Evolutionary conservation across 1,140 invertebrate species (phyloP).

Genomic region (Bradynema listronoti): DNA sequence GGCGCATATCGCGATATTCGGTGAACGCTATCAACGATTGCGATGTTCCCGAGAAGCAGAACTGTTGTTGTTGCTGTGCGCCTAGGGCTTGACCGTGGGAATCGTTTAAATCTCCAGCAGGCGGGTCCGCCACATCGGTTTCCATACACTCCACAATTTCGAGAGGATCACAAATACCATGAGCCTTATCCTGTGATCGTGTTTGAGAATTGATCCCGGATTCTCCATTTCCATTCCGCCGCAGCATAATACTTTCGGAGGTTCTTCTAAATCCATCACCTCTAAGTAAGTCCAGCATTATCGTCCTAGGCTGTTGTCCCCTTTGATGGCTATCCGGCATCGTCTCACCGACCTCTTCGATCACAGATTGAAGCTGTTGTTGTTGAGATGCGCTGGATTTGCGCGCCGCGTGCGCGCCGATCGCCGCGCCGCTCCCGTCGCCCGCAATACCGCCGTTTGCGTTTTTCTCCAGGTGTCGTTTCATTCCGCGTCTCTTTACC

Average conservation of each 20-base stretch:
- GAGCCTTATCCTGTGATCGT: constrained; percentile 36
- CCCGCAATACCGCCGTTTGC: neutral
- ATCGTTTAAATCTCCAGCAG: too few species aligned
- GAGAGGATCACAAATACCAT: constrained; percentile 12
- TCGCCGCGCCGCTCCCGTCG: neutral
- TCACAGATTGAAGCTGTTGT: neutral
- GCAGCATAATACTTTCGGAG: neutral
- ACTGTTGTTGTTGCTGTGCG: constrained; percentile 12
- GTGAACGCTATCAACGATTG: constrained; percentile 36
- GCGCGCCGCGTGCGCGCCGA: neutral
- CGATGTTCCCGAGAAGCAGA: too few species aligned
- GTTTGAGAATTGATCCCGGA: constrained; percentile 17
- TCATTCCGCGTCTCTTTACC: constrained; percentile 52
- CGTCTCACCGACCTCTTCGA: neutral
- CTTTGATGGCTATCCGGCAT: constrained; percentile 20
- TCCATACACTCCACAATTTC: constrained; percentile 27
- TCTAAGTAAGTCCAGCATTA: constrained; percentile 2
- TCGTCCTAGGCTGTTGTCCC: constrained; percentile 6
- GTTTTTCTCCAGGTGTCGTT: constrained; percentile 30
- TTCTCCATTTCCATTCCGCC: neutral
- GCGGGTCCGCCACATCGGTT: constrained; percentile 13
- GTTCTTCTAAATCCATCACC: neutral
- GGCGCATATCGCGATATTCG: constrained; percentile 52
- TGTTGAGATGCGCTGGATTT: neutral
- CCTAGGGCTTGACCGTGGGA: neutral